Conservation (phyloP, 2,113 vertebrate genomes). For the Phocoena sinus region DNA sequence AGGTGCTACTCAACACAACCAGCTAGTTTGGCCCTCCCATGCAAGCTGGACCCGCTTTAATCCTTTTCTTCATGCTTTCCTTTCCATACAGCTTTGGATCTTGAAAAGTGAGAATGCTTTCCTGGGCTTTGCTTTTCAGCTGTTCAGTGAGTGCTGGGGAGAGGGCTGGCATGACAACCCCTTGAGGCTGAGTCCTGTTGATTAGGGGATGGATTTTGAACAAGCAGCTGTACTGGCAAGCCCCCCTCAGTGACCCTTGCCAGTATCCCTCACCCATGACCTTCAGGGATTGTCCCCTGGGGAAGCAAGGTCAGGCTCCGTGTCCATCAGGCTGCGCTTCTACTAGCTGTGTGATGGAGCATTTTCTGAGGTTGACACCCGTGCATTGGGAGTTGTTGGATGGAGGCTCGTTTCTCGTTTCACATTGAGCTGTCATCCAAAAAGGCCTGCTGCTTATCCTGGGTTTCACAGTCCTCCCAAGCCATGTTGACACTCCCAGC, state of each 20-base stretch:
- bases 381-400: not conserved
- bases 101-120: conserved; percentile 5
- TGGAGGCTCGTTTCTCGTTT: conserved; percentile 16
- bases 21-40: conserved; percentile 25
- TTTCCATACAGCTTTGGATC: conserved; percentile 48
- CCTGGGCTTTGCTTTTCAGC: conserved; percentile 50
- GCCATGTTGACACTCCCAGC: not conserved
- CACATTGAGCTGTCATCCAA: conserved; percentile 63
- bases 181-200: conserved; percentile 65
- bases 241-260: conserved; percentile 62
- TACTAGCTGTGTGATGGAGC: conserved; percentile 60
- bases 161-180: conserved; percentile 58
- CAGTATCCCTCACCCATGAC: conserved; percentile 66
- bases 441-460: conserved; percentile 29
- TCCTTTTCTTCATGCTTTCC: conserved; percentile 47
- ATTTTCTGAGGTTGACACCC: conserved; percentile 67
- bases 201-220: conserved; percentile 64
- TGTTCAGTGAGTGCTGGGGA: conserved; percentile 29
- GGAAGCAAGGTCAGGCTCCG: conserved; percentile 46
- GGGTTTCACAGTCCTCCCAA: not conserved
- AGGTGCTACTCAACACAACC: conserved; percentile 32
- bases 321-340: conserved; percentile 61
- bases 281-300: conserved; percentile 55
- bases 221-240: conserved; percentile 52
- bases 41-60: conserved; percentile 26